Base-by-base conservation (phyloP, 2,797 vertebrate genomes). In the Phrynocephalus forsythii region DNA sequence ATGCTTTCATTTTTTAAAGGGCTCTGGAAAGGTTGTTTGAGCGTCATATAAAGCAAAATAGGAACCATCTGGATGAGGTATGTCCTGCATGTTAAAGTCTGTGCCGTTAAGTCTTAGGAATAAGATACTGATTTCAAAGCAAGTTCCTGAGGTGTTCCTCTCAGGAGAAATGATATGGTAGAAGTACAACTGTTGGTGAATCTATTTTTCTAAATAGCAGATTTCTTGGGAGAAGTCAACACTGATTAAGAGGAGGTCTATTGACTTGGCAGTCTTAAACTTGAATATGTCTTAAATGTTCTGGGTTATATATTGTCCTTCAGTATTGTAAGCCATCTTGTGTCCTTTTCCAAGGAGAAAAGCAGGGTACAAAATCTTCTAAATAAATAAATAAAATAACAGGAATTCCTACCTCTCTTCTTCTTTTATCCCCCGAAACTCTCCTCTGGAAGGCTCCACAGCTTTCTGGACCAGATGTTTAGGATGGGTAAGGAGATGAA, bases 41-140 rank as follows among this genome's bases (percentile, higher is more conserved):
- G 73, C 96, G 96, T 28, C 97, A 99, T 82, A 94, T 99, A 91
- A 95, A 97, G 79, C 97, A 97, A 97, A 99, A 99, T 93, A 98
- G 95, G 87, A 95, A 98, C 95, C 96, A 83, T 75, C 95, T 99
- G 92, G 95, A 98, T 93, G 98, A 98, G 97, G 98, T 99, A 92
- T 84, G 96, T 94, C 33, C 87, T 91, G 85, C 77, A 60, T 88
- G 79, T 60, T 20, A 92, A 86, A 52, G 26, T 38, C 33, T 22
- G 77, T 52, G 60, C 84, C 0, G 33, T 44, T 78, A 38, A 44
- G 52, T 30, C 88, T 22, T 80, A 82, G 38, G 11, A n/a, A 73
- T 13, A 16, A 28, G 56, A 15, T 30, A 68, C 15, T 38, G 33
- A 52, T 67, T 87, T 84, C 72, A 5, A 81, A 26, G 3, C 1